Base-by-base conservation (phyloP, 2,113 vertebrate genomes). In the Hippocampus barbouri region DNA sequence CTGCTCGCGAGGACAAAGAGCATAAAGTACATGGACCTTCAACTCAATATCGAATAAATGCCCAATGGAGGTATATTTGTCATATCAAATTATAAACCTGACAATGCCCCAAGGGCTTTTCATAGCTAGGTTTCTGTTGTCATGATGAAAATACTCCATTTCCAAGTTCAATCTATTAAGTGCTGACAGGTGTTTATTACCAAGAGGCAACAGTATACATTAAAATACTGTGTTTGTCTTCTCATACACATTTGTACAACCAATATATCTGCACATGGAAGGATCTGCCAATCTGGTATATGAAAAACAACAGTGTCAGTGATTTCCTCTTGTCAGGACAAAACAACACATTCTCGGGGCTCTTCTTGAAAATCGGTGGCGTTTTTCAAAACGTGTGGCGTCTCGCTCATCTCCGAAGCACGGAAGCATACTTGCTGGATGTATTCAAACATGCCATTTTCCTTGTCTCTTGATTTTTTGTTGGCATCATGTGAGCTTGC, bases 401-500 rank as follows among this genome's bases (percentile, higher is more conserved):
- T 38, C 63, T 81, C 63, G 79, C 78, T 87, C 21, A 75, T 73
- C 78, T 88, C 83, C 77, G 83, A 81, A 83, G 86, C 86, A 84
- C 76, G 75, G 82, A 66, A 86, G 84, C 72, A 81, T 80, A 86
- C 63, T 75, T 85, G 74, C 76, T 86, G 75, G 87, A 89, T 87
- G 87, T 86, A 75, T 82, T 88, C 70, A 78, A 88, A 88, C 90
- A 86, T 85, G 87, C 83, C 80, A 81, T 83, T 83, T 82, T 80
- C 73, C 74, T 83, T 66, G 79, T 86, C 83, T 83, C 84, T 75
- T 67, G 38, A 66, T 77, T 84, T 75, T 72, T 82, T 61, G 84
- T 83, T 79, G 76, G 77, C 85, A 90, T 91, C 89, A 99, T 94
- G 97, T 98, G 92, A 99, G 93, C 86, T 99, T 99, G 93, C 97